These are phyloP conservation scores for Poeciliopsis occidentalis DNA, from an alignment of 2,113 vertebrate genomes.

Conservation along the genomic window DNA sequence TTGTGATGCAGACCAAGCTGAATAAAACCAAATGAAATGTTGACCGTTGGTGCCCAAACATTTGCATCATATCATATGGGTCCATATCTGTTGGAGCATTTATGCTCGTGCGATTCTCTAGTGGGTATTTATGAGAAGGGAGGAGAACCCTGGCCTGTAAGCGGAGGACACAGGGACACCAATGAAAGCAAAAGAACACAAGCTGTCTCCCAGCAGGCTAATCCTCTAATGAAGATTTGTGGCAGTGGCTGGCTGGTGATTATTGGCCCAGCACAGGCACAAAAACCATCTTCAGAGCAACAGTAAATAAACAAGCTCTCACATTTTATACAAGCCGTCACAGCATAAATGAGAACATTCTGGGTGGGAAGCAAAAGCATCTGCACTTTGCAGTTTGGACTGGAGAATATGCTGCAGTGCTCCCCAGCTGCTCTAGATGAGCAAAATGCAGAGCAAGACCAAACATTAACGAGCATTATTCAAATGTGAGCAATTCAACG, in stretches of 20 bases:
- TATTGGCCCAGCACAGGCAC: constrained; percentile 63
- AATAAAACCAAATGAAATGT: not conserved
- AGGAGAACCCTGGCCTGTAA: constrained; percentile 29
- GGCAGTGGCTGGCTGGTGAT: constrained; percentile 67
- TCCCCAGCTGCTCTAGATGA: constrained; percentile 38
- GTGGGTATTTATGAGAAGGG: constrained; percentile 42
- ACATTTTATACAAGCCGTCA: constrained; percentile 57
- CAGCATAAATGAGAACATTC: constrained; percentile 44
- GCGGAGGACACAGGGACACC: constrained; percentile 36
- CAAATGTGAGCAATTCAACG: constrained; percentile 43
- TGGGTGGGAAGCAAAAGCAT: constrained; percentile 15
- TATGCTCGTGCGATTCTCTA: constrained; percentile 14
- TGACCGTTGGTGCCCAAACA: not conserved
- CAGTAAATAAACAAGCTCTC: constrained; percentile 70
- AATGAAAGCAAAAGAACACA: constrained; percentile 68
- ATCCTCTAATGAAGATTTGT: constrained; percentile 82
- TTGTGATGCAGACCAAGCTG: not conserved
- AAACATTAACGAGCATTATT: constrained; percentile 53
- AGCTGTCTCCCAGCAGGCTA: constrained; percentile 70
- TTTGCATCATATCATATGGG: not conserved
- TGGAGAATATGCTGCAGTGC: constrained; percentile 17
- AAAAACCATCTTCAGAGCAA: constrained; percentile 59
- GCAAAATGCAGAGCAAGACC: constrained; percentile 39
- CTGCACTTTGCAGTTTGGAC: not conserved
- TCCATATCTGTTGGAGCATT: not conserved